Base-by-base conservation (phyloP, 2,888 invertebrate species). In the Ischnus inquisitorius region DNA sequence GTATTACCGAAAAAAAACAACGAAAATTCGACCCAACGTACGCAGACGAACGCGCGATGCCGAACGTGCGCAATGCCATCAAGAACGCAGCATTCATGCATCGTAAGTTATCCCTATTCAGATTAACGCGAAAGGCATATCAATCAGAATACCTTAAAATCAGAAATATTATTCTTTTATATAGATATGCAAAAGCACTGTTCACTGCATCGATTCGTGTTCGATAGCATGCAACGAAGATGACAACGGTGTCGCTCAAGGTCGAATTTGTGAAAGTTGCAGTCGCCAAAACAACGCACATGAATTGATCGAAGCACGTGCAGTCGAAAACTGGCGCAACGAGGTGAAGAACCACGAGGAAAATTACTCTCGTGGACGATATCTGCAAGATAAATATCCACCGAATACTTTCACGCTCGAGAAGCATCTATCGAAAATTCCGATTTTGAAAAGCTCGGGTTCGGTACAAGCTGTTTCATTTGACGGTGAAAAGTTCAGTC, bases 361-460 rank as follows among this genome's bases (percentile, higher is more conserved):
- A 46, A 76, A 76, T 51, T 62, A 28, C 34, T 28, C 65, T 51
- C 75, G 46, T 22, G 48, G 80, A 74, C 16, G 54, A 67, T 75
- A 80, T 16, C 28, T 80, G n/a, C 80, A 80, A 34, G 54, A 80
- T 3, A 74, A 74, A 4, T 80, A 74, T 46, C n/a, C 71, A 1
- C 54, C 41, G 1, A 46, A 67, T 4, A 46, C 74, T 8, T 80
- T 80, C 54, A 16, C 65, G 10, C 25, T 80, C 12, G 74, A 65
- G 1, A 51, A 74, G 1, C 57, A 41, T 3, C 57, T 75, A 0
- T 2, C 80, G 14, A 19, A 54, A n/a, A 65, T 80, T 25, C 80
- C 80, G 1, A 74, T 74, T 0, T 51, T 74, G 1, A 65, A 74
- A 57, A 80, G 74, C 28, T 34, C 6, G 34, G 74, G 80, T 10